A percentile compares a stretch with the other conserved stretches of the same genome.
Evolutionary conservation across 2,888 invertebrate genomes (phyloP).

Genomic region (Liopterus haemorrhoidalis): DNA sequence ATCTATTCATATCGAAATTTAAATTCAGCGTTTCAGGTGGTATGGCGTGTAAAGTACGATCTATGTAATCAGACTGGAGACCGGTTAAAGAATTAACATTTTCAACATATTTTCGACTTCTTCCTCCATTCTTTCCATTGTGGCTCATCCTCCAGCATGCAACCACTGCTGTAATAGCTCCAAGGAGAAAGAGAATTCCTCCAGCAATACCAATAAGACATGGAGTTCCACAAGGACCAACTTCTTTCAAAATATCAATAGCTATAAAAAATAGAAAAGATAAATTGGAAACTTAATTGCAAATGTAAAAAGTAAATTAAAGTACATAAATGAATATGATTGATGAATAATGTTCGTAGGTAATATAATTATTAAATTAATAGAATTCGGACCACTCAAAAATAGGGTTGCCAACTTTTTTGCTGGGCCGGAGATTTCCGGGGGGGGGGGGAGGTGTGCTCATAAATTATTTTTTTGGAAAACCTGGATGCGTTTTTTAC

Average conservation of each 20-base stretch:
- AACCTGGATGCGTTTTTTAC: no score
- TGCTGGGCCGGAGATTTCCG: slow-evolving; percentile 28
- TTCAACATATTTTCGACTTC: slow-evolving; percentile 33
- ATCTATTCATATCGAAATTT: slow-evolving; percentile 42
- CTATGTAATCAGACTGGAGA: slow-evolving; percentile 5
- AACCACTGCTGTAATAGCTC: slow-evolving; percentile 37
- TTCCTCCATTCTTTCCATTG: slow-evolving; percentile 22
- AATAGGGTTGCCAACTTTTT: no score
- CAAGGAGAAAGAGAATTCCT: slow-evolving; percentile 42
- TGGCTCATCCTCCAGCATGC: slow-evolving; percentile 40
- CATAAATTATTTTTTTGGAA: no score
- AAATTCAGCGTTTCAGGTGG: slow-evolving; percentile 39
- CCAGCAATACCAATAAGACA: slow-evolving; percentile 47
- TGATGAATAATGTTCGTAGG: slow-evolving; percentile 6
- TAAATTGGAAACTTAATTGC: slow-evolving; percentile 9
- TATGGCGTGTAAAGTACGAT: slow-evolving; percentile 22
- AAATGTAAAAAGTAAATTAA: not conserved
- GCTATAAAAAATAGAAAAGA: slow-evolving; percentile 28
- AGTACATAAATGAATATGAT: not conserved
- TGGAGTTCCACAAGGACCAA: slow-evolving; percentile 44
- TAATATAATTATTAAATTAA: no score
- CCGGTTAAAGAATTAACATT: slow-evolving; percentile 26
- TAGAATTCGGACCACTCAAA: no score
- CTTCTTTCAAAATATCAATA: slow-evolving; percentile 35
- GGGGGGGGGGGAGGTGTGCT: no score